Evolutionary conservation across 1,140 invertebrate species (phyloP), one percentile per base, ranked within the genome.

Genomic region (Solenopsis fugax): DNA sequence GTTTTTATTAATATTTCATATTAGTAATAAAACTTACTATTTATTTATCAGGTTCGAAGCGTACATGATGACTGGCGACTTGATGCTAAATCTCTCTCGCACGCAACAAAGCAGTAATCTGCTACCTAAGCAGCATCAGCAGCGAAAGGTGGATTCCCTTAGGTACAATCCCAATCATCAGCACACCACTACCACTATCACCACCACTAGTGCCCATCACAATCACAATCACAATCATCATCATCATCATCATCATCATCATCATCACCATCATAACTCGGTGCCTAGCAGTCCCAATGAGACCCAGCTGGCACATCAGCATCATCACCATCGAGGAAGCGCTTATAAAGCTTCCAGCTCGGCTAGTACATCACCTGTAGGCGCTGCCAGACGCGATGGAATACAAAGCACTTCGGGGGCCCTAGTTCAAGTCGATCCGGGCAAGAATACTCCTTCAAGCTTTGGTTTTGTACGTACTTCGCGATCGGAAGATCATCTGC

Each of bases 41-140:
- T 41, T 18, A 16, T 50, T 73, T 60, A 3, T 52, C 65, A 96
- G 97, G 91, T 99, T 98, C 95, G 98, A 99, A 95, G 98, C 98
- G 29, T 99, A 98, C 95, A 98, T 99, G 97, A 99, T 99, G 98
- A 99, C 98, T n/a, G 98, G 98, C 12, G 98, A 99, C 93, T 96
- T 98, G 87, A 99, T 99, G 94, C 96, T 99, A 73, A 99, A 99
- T 95, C 96, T 99, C 73, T 98, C 98, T 37, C 96, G 98, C 78
- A 98, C 97, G 24, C 96, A 97, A 56, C 97, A 97, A 88, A 96
- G 95, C 88, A 95, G 95, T 71, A 95, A 95, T 89, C 93, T 97
- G n/a, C 89, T 97, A 13, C 96, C 96, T 21, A 96, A 96, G 82
- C 80, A 84, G 13, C 80, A 82, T 48, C 80, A 82, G 1, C 80